Evolutionary conservation across 1,140 invertebrate genomes (phyloP).

Genomic region (Drosophila pseudoobscura): DNA sequence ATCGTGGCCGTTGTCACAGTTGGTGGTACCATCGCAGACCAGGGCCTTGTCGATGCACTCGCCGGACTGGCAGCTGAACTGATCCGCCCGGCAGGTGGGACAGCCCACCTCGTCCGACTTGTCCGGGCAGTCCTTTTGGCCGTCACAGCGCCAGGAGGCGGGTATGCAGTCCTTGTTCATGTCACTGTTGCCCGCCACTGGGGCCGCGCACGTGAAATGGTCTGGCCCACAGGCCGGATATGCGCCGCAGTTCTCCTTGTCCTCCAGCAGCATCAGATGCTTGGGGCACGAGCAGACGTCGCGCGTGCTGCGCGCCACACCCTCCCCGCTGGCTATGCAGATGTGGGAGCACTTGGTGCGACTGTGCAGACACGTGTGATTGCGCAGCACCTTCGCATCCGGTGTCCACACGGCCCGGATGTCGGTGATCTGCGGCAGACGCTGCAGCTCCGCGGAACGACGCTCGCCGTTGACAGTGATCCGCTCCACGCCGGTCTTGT

Average conservation of each 20-base stretch:
- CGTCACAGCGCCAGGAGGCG: slow-evolving; percentile 87
- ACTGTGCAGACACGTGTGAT: slow-evolving; percentile 77
- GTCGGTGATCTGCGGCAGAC: slow-evolving; percentile 86
- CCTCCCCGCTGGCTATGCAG: slow-evolving; percentile 88
- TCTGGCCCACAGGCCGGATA: slow-evolving; percentile 90
- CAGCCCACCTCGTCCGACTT: slow-evolving; percentile 92
- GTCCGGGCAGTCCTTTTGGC: slow-evolving; percentile 89
- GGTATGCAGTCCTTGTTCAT: slow-evolving; percentile 91
- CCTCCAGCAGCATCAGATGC: slow-evolving; percentile 88
- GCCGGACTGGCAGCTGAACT: slow-evolving; percentile 90
- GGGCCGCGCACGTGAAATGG: slow-evolving; percentile 90
- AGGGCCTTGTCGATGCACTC: slow-evolving; percentile 89
- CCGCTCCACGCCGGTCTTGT: slow-evolving; percentile 86
- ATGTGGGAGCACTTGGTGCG: slow-evolving; percentile 83
- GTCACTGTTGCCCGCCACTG: slow-evolving; percentile 68
- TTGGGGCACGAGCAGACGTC: slow-evolving; percentile 91
- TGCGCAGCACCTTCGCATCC: slow-evolving; percentile 70
- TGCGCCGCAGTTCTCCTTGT: slow-evolving; percentile 88
- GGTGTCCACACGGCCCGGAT: slow-evolving; percentile 85
- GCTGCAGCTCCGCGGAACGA: slow-evolving; percentile 83
- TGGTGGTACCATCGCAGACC: slow-evolving; percentile 89
- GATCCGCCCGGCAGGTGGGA: slow-evolving; percentile 86
- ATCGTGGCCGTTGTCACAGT: slow-evolving; percentile 89
- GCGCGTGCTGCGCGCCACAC: slow-evolving; percentile 78
- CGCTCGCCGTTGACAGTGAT: slow-evolving; percentile 84